phyloP scores from a whole-genome alignment of 1,140 invertebrate genomes.

The Drosophila lowei region DNA sequence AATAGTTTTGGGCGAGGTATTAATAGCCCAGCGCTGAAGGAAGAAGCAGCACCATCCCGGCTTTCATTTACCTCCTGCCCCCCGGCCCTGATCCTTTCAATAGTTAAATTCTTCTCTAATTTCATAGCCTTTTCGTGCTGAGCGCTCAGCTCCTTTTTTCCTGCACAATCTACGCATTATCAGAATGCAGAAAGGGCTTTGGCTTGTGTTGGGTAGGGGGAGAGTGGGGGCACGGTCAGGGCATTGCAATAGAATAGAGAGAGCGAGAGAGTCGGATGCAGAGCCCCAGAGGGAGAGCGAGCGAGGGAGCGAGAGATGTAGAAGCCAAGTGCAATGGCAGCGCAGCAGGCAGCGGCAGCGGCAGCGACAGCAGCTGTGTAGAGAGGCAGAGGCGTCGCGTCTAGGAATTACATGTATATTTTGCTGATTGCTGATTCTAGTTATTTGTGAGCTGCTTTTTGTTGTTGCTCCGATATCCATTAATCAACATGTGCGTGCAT shows the following conservation, averaged over 20 bases:
- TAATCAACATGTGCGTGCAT: constrained; percentile 48
- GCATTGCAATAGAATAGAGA: constrained; percentile 48
- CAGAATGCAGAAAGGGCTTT: constrained; percentile 67
- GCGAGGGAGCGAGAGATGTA: constrained; percentile 1
- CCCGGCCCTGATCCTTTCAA: constrained; percentile 16
- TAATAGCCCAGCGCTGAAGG: constrained; percentile 54
- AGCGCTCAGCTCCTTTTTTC: constrained; percentile 22
- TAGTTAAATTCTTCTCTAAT: not conserved
- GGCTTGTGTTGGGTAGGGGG: constrained; percentile 20
- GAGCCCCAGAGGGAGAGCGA: constrained; percentile 17
- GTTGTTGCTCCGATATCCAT: constrained; percentile 44
- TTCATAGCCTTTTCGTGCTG: no score
- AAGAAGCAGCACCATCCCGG: constrained; percentile 52
- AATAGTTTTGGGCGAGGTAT: constrained; percentile 77
- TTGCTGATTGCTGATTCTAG: constrained; percentile 2
- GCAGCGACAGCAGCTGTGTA: not conserved
- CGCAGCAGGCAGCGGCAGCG: constrained; percentile 16
- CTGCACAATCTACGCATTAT: constrained; percentile 69
- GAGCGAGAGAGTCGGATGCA: constrained; percentile 33
- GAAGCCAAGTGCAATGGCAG: constrained; percentile 34
- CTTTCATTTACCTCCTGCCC: constrained; percentile 50
- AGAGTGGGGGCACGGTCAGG: not conserved
- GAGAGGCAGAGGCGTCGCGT: constrained; percentile 24
- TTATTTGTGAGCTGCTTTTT: constrained; percentile 18
- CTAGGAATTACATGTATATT: constrained; percentile 5